Evolutionary conservation across 2,888 invertebrate species (phyloP), one percentile per base, ranked within the genome.

Genomic region (Cosmia trapezina): DNA sequence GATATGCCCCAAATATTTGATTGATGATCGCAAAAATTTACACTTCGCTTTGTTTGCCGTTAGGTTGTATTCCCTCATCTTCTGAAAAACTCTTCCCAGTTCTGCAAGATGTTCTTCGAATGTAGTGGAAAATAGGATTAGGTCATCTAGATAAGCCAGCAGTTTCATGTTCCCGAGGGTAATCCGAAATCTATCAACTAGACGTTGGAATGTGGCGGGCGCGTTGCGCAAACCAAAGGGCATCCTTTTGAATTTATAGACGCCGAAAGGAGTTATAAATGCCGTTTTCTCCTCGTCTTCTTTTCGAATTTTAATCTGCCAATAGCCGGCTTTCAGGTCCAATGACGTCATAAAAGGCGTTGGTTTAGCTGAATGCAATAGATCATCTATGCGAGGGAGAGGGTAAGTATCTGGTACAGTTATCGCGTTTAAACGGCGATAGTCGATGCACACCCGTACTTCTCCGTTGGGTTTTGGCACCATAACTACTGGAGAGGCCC

Each of bases 171-270:
- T n/a, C 5, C 61, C 41, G 5, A 73, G 33, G 17, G 51, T 60
- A 22, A 57, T 33, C 2, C 60, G 60, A 1, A 84, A 65, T 59
- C 74, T 59, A 47, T 83, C 81, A 3, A 81, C 76, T 3, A 84
- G 7, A 1, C 86, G 59, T 59, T 87, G 86, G 51, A 90, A 90
- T 0, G 88, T 89, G 0, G 89, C 82, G 0, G 89, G 88, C 0
- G 89, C 89, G 56, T 90, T 90, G 1, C 85, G 73, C 2, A 90
- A 53, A 0, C 90, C 90, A 49, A 91, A 89, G 0, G 88, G 88
- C 89, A 90, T 89, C 19, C 89, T 69, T 2, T 80, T 78, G 57
- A 89, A 91, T 17, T 76, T 68, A 3, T 54, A 54, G 0, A 49
- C 0, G 1, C 49, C 47, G 2, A 49, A 49, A 49, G 12, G 28